phyloP scores from a whole-genome alignment of 2,113 vertebrate species.

The Cyanoderma ruficeps region DNA sequence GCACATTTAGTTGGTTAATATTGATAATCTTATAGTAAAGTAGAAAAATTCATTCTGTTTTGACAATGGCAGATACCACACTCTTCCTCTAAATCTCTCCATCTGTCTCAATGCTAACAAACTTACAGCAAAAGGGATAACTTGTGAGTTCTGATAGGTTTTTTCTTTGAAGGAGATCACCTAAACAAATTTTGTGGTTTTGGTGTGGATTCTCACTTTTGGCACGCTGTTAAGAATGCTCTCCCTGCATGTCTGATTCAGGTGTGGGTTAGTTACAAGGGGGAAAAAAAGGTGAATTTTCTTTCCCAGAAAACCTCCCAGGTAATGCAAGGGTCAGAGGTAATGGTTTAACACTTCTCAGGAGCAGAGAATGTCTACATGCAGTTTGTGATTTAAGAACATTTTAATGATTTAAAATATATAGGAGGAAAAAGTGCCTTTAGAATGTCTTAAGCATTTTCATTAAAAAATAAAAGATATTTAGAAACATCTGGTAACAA shows the following conservation, averaged over 20 bases:
- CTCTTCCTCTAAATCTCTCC: background rate
- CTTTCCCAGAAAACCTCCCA: background rate
- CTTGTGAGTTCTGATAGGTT: background rate
- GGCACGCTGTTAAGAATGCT: background rate
- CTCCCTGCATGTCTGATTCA: background rate
- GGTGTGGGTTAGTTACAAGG: background rate
- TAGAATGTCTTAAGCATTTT: background rate
- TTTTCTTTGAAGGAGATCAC: background rate
- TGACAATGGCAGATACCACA: background rate
- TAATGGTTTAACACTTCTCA: background rate
- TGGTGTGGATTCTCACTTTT: background rate
- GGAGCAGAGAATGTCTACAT: background rate
- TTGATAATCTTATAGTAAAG: background rate
- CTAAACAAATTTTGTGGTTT: background rate
- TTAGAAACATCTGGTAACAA: background rate
- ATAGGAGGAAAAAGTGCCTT: background rate
- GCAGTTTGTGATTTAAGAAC: background rate
- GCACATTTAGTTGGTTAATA: background rate
- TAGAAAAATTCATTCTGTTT: background rate
- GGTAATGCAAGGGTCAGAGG: background rate
- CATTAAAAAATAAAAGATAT: background rate
- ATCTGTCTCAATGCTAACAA: background rate
- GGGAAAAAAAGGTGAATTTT: fast-evolving
- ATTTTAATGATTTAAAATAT: background rate
- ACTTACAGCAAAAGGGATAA: background rate